These are phyloP conservation scores for Amphimallon solstitiale DNA, from an alignment of 2,888 invertebrate species.

Conservation along the genomic window DNA sequence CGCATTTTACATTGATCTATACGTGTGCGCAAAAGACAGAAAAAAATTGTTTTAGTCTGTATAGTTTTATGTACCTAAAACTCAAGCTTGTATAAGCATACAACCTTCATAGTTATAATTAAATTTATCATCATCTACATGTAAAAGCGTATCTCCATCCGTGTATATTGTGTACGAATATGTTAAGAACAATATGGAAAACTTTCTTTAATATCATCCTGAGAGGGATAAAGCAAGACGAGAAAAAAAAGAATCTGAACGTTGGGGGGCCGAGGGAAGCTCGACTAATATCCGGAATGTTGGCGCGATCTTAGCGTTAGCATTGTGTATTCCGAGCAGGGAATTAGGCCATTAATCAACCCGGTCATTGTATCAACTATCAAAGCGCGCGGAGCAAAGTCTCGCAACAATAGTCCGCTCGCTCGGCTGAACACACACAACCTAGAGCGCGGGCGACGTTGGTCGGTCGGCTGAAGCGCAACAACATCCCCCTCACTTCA, in stretches of 20 bases:
- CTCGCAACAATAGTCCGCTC: conserved; percentile 62
- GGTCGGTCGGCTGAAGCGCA: conserved; percentile 15
- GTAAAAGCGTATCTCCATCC: no score
- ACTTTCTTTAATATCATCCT: conserved; percentile 18
- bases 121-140: no score
- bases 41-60: no score
- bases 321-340: conserved; percentile 65
- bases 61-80: no score
- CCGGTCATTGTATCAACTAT: conserved; percentile 67
- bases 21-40: no score
- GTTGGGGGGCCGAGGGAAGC: conserved; percentile 11
- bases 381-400: conserved; percentile 63
- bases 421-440: conserved; percentile 60
- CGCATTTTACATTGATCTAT: no score
- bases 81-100: no score
- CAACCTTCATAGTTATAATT: no score
- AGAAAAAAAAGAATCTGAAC: conserved; percentile 19
- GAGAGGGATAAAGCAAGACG: conserved; percentile 1
- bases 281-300: conserved; percentile 64
- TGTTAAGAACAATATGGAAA: not conserved
- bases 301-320: conserved; percentile 62
- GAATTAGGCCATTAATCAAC: conserved; percentile 65
- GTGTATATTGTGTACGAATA: not conserved
- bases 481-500: conserved; percentile 6
- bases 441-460: conserved; percentile 46